Evolutionary conservation across 2,113 vertebrate genomes (phyloP).

Genomic region (Synchiropus splendidus): DNA sequence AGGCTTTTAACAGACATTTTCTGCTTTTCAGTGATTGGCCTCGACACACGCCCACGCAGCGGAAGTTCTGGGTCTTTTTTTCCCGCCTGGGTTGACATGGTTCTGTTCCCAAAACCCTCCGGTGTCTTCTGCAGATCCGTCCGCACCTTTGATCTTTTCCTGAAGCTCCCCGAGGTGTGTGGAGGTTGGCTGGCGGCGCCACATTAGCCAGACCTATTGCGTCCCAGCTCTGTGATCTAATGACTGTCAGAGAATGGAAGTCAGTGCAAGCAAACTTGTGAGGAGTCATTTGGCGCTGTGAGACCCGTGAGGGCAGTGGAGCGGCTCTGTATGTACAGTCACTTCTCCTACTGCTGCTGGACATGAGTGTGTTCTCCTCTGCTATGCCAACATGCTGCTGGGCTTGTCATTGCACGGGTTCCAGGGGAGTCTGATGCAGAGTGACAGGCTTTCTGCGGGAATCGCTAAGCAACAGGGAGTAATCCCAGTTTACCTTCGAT

Average conservation of each 20-base stretch:
- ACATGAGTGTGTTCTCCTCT: constrained; percentile 23
- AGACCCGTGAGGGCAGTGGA: too few relatives aligned
- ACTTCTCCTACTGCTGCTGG: constrained; percentile 6
- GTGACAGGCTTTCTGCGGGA: constrained; percentile 37
- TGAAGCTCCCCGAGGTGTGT: constrained; percentile 10
- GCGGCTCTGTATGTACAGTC: too few relatives aligned
- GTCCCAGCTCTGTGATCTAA: neutral
- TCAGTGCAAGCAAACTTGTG: too few relatives aligned
- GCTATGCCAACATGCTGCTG: constrained; percentile 37
- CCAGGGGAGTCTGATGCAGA: constrained; percentile 32
- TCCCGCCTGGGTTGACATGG: neutral
- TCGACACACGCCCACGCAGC: constrained; percentile 9
- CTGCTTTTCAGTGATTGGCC: constrained; percentile 35
- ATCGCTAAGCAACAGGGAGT: constrained; percentile 26
- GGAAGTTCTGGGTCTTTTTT: too few relatives aligned
- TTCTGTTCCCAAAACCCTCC: constrained; percentile 9
- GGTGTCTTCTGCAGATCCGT: constrained; percentile 35
- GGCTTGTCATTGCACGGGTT: constrained; percentile 48
- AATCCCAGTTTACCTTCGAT: constrained; percentile 31
- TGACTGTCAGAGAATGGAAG: neutral
- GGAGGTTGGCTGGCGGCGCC: constrained; percentile 6
- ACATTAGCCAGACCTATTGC: neutral
- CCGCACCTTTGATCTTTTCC: constrained; percentile 35
- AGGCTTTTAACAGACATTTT: constrained; percentile 50
- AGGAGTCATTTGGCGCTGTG: too few relatives aligned